Evolutionary conservation across 2,888 invertebrate species (phyloP).

Genomic region (Hirtodrosophila alboralis): DNA sequence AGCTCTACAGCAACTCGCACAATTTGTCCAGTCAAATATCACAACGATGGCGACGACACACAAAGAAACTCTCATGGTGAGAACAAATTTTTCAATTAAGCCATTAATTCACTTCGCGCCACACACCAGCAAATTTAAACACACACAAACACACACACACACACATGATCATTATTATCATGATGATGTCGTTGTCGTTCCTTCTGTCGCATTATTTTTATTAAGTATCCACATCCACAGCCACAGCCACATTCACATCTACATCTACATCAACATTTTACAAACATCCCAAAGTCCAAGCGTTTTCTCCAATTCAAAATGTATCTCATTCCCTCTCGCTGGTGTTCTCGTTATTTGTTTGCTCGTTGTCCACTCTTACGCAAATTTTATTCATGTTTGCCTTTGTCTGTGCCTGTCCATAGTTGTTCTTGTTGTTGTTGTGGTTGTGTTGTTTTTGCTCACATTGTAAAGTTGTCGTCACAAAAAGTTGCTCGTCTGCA

Average conservation of each 20-base stretch:
- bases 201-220: conserved; percentile 83
- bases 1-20: conserved; percentile 40
- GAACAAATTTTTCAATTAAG: conserved; percentile 84
- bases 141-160: conserved; percentile 27
- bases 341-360: conserved; percentile 40
- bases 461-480: conserved; percentile 71
- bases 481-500: conserved; percentile 47
- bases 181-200: conserved; percentile 64
- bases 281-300: conserved; percentile 51
- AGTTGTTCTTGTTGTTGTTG: conserved; percentile 25
- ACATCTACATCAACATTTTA: conserved; percentile 36
- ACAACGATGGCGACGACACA: conserved; percentile 22
- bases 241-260: conserved; percentile 43
- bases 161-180: conserved; percentile 47
- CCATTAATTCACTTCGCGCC: conserved; percentile 81
- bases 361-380: conserved; percentile 72
- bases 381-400: conserved; percentile 77
- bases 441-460: conserved; percentile 45
- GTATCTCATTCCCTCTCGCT: conserved; percentile 10
- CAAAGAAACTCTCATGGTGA: conserved; percentile 73
- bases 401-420: conserved; percentile 32
- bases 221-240: conserved; percentile 67
- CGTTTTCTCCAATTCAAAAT: conserved; percentile 55
- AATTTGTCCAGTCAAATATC: conserved; percentile 59
- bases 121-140: conserved; percentile 49